A percentile compares a stretch with the other conserved stretches of the same genome.
phyloP scores from a whole-genome alignment of 1,140 invertebrate genomes.

The Drosophila nasuta region DNA sequence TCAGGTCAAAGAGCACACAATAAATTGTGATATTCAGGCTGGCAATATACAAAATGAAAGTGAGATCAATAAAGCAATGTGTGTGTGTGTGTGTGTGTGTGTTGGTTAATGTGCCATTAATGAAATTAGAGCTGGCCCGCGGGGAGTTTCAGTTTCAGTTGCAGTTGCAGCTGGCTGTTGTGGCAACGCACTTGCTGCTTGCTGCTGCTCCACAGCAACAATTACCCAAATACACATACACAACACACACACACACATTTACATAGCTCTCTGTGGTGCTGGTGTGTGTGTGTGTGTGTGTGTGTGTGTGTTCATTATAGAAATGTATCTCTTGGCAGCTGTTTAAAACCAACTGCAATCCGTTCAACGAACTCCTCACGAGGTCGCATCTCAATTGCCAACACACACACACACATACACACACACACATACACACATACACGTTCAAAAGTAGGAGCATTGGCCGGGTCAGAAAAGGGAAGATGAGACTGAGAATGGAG shows the following conservation, averaged over 20 bases:
- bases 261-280: slow-evolving; percentile 1
- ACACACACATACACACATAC: too few relatives aligned
- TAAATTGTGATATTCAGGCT: too few relatives aligned
- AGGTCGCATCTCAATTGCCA: slow-evolving; percentile 49
- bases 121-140: slow-evolving; percentile 7
- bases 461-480: slow-evolving; percentile 25
- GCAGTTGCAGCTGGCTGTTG: not conserved
- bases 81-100: not conserved
- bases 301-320: slow-evolving; percentile 32
- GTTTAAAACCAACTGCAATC: slow-evolving; percentile 45
- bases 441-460: slow-evolving; percentile 35
- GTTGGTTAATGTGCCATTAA: slow-evolving; percentile 23
- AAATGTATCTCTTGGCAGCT: slow-evolving; percentile 49
- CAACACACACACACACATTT: not conserved
- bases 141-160: not conserved
- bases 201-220: slow-evolving; percentile 38
- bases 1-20: too few relatives aligned
- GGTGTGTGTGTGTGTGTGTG: slow-evolving; percentile 15
- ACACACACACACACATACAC: slow-evolving; percentile 9
- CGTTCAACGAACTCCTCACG: slow-evolving; percentile 55
- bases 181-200: not conserved
- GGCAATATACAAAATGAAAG: not conserved
- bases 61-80: slow-evolving; percentile 1
- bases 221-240: slow-evolving; percentile 30
- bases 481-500: not conserved